Conservation (phyloP, 1,140 invertebrate species). For the Drosophila nasuta region DNA sequence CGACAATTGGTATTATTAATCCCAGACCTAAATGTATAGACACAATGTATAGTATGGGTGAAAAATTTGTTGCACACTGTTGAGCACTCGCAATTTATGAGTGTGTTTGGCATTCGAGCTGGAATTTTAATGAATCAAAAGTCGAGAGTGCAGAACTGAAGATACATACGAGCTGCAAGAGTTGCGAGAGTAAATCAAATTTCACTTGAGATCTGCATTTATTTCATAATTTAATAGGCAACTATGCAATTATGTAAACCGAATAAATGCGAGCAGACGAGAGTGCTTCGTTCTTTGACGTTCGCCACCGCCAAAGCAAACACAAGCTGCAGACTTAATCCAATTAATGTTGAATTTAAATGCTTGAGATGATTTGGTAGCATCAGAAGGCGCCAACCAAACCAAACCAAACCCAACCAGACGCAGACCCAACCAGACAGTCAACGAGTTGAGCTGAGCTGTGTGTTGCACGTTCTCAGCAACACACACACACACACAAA, state of each 20-base stretch:
- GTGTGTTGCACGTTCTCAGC: constrained; percentile 19
- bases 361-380: constrained; percentile 68
- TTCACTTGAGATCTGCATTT: background rate
- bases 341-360: constrained; percentile 80
- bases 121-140: background rate
- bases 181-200: constrained; percentile 12
- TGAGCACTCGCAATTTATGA: background rate
- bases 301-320: constrained; percentile 13
- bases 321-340: constrained; percentile 70
- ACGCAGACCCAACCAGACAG: constrained; percentile 1
- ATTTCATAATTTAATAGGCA: constrained; percentile 64
- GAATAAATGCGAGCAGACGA: constrained; percentile 50
- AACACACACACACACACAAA: background rate
- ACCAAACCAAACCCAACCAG: background rate
- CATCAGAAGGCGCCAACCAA: constrained; percentile 5
- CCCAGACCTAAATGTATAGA: background rate
- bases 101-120: background rate
- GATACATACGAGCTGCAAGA: too few species aligned
- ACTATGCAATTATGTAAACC: constrained; percentile 56
- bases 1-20: constrained; percentile 1
- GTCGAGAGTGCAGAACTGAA: too few species aligned
- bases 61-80: background rate
- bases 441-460: constrained; percentile 5
- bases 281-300: background rate
- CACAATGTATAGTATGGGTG: too few species aligned